Evolutionary conservation across 1,140 invertebrate genomes (phyloP), one percentile per base, ranked within the genome.

Genomic region (Nilaparvata lugens): DNA sequence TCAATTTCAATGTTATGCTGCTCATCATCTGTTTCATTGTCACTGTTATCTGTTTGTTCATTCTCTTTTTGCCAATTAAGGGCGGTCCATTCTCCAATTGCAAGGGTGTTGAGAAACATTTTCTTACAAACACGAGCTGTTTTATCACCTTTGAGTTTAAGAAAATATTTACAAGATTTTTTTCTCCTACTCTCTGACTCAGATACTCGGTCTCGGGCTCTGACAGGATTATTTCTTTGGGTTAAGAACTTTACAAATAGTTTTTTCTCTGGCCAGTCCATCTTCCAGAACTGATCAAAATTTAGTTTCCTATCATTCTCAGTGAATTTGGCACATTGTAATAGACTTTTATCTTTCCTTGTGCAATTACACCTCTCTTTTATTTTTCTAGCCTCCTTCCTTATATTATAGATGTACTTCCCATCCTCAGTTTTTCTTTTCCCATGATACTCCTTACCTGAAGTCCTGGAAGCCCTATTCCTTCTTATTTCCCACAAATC

Each of bases 191-290:
- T 58, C 51, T 58, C 51, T 18, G 57, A 21, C 11, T 58, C 57
- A 58, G 45, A 18, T 51, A 48, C 51, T 51, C 57, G 42, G 14
- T 25, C 57, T 51, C 57, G 45, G 21, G 43, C 43, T 58, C 57
- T 58, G 31, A 48, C 18, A 11, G 57, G 45, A 31, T 58, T 43
- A 23, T 19, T 25, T 58, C 51, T 58, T 58, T 58, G 7, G 24
- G 57, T 58, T 9, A 58, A 40, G 11, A 58, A 58, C 35, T 58
- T 58, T n/a, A 58, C 57, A 48, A 58, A 51, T 28, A 28, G 25
- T 28, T 28, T 28, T 28, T 28, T 28, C 25, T 28, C 57, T 25
- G 40, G 42, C 57, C 57, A 58, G 21, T 51, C 57, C 40, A 58
- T 25, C 16, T 28, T 58, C 57, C 57, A 58, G 48, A 58, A 58